Percentiles rank a stretch among this genome's conserved stretches.
Evolutionary conservation across 2,888 invertebrate species (phyloP).

Genomic region (Melinaea marsaeus): DNA sequence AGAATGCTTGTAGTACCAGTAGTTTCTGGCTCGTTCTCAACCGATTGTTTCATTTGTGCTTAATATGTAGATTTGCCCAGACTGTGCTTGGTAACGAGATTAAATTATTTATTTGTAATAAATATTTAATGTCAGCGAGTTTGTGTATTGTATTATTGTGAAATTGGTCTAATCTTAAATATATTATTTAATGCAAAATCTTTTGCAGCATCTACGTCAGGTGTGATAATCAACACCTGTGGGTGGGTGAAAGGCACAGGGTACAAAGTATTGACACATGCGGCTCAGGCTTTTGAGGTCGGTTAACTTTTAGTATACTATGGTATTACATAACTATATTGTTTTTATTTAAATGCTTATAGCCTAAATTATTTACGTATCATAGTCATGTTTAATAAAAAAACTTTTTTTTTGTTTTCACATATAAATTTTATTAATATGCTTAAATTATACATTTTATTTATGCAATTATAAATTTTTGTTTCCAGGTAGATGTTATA

Average conservation of each 20-base stretch:
- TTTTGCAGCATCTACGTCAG: conserved; percentile 85
- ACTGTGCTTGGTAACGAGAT: no score
- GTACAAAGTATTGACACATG: conserved; percentile 90
- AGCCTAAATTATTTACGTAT: no score
- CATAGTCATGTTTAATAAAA: neutral
- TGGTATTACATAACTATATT: neutral
- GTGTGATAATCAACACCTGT: conserved; percentile 97
- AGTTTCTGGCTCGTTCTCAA: no score
- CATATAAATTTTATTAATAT: no score
- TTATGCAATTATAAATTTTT: neutral
- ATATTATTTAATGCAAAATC: neutral
- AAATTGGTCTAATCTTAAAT: no score
- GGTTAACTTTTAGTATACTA: conserved; percentile 7
- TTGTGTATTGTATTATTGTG: no score
- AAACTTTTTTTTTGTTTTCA: no score
- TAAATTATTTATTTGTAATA: no score
- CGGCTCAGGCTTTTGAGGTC: conserved; percentile 93
- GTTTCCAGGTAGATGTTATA: conserved; percentile 88
- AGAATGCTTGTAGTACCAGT: no score
- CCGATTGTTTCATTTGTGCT: no score
- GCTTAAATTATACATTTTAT: neutral
- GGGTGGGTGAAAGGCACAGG: conserved; percentile 97
- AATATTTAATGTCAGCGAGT: no score
- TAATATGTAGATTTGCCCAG: no score
- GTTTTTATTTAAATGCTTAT: neutral